Conservation (phyloP, 2,797 vertebrate genomes). For the Myotis findleyi region DNA sequence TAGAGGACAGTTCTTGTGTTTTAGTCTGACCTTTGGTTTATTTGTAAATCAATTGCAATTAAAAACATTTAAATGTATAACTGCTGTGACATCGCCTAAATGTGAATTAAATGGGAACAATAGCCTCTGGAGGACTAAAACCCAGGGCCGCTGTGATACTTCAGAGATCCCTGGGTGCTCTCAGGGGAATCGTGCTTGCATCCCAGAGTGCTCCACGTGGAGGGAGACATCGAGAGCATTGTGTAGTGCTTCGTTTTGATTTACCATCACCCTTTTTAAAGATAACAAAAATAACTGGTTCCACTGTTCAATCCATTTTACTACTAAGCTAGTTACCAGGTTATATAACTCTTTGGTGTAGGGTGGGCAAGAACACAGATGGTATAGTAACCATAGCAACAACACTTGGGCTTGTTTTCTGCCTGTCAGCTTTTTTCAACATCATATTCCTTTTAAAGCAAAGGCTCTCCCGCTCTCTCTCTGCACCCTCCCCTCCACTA, state of each 20-base stretch:
- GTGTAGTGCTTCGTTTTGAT: neutral
- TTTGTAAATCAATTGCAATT: neutral
- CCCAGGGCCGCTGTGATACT: neutral
- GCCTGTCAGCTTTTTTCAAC: conserved; percentile 73
- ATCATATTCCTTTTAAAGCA: conserved; percentile 48
- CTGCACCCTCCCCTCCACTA: too few relatives aligned
- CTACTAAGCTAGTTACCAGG: conserved; percentile 54
- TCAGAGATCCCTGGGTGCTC: neutral
- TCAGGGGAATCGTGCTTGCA: neutral
- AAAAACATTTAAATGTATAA: neutral
- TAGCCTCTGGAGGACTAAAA: neutral
- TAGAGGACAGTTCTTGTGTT: neutral
- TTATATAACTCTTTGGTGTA: conserved; percentile 48
- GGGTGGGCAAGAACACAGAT: conserved; percentile 56
- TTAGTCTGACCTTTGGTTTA: conserved; percentile 12
- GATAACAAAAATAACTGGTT: conserved; percentile 48
- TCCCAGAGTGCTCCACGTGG: neutral
- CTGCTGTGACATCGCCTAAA: neutral
- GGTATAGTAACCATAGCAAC: conserved; percentile 75
- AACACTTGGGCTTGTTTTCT: conserved; percentile 59
- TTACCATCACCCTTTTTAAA: conserved; percentile 47
- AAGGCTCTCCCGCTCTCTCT: neutral
- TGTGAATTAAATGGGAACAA: conserved; percentile 29
- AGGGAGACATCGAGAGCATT: neutral
- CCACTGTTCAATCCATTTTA: conserved; percentile 51